Base-by-base conservation (phyloP, 2,113 vertebrate species). In the Illadopsis cleaveri region DNA sequence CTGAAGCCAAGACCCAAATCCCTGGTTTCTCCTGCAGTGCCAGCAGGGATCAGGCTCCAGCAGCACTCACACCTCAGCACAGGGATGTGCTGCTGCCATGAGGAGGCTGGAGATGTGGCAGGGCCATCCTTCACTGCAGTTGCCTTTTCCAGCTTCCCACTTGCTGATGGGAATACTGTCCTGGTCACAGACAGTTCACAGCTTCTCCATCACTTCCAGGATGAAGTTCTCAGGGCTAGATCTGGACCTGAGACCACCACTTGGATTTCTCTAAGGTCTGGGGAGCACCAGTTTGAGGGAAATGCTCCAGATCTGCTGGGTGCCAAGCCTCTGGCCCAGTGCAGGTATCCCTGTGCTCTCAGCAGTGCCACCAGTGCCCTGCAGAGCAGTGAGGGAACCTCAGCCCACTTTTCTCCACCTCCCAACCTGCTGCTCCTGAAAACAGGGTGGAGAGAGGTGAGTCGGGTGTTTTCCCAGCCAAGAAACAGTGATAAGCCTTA, bases 391-490 rank as follows among this genome's bases (percentile, higher is more conserved):
- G 19, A 53, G 28, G 45, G 58, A 81, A 57, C 11, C 68, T 30
- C 13, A 47, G 51, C 64, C 18, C 35, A 13, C 61, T 18, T 13
- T 60, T 50, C 33, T 61, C 38, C 51, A 35, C 60, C 62, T 78
- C n/a, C 23, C 56, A 40, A 14, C 33, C 35, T 4, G 3, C 64
- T 56, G 22, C 57, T 93, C 35, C 42, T 56, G 50, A 40, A 37
- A 64, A 56, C 20, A 57, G 37, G 35, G 28, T 12, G 31, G 31
- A 45, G 28, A 18, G 31, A 53, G 42, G 38, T 10, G 19, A 68
- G 16, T 1, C 0, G 0, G 6, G 18, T 62, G 21, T 53, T 66
- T 81, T 58, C 12, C 31, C 72, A 92, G 25, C 13, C 38, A 73
- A 73, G 40, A 35, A 86, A 45, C 7, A 8, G 8, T 3, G 25